Evolutionary conservation across 1,140 invertebrate genomes (phyloP), one percentile per base, ranked within the genome.

Genomic region (Drosophila sucinea): DNA sequence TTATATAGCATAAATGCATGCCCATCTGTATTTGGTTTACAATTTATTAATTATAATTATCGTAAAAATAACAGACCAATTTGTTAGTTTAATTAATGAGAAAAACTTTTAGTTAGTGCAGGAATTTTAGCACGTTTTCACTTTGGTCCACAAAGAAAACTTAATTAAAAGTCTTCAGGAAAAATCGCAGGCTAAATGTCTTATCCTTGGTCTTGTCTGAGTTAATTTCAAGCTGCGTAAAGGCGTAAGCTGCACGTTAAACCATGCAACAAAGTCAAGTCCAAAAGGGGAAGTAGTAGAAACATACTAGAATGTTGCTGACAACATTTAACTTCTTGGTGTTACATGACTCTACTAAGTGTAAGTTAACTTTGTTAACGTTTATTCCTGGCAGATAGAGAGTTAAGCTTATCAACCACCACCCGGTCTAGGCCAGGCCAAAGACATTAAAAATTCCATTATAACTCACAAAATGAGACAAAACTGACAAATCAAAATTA

Each of bases 401-500:
- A 51, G 44, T 51, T 51, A 25, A 51, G 44, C 44, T 51, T 27
- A 51, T 51, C 44, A 51, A 51, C 7, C 6, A 33, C n/a, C 30
- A 29, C 6, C 25, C 17, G 41, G 33, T 1, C 4, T 38, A 17
- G 33, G 55, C 41, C 41, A 38, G 35, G 44, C 25, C 44, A 27
- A 23, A 23, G 23, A 54, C 67, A 89, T 89, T 89, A 89, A 81
- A 89, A 89, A 89, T 89, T 89, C 84, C 84, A 89, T 89, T 89
- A 82, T 70, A 71, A 60, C 58, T 62, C 84, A 63, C 73, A 74
- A 73, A 87, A 80, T 74, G 80, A 73, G 64, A 78, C 80, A 69
- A 89, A 89, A 87, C 77, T 73, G 77, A 89, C 85, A 89, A 89
- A 81, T 89, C 84, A 89, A 89, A 89, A 89, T 89, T 89, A 89